Percentiles rank a stretch among this genome's conserved stretches.
phyloP scores from a whole-genome alignment of 2,888 invertebrate species.

The Drosophila dives region DNA sequence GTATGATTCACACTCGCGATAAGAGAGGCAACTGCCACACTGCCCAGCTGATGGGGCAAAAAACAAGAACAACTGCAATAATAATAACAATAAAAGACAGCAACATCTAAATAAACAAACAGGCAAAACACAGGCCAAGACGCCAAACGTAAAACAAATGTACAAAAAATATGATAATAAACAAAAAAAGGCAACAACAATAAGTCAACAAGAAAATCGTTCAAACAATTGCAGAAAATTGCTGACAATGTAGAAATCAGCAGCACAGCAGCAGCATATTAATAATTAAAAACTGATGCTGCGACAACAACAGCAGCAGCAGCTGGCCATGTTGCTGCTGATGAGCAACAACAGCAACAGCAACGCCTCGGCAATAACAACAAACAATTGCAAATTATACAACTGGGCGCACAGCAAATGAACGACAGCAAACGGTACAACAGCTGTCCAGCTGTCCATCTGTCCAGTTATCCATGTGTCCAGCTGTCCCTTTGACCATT shows the following conservation, averaged over 20 bases:
- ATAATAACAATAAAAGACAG: slow-evolving; percentile 17
- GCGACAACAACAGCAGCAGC: slow-evolving; percentile 23
- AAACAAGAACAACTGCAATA: slow-evolving; percentile 18
- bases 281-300: slow-evolving; percentile 59
- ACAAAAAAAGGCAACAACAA: slow-evolving; percentile 42
- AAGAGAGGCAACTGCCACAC: slow-evolving; percentile 4
- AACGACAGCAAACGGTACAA: slow-evolving; percentile 19
- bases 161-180: slow-evolving; percentile 46
- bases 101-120: slow-evolving; percentile 51
- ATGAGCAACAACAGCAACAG: slow-evolving; percentile 40
- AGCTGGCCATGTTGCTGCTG: slow-evolving; percentile 22
- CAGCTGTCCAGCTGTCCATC: slow-evolving; percentile 4
- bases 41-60: slow-evolving; percentile 36
- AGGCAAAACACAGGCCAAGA: slow-evolving; percentile 11
- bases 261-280: slow-evolving; percentile 43
- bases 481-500: slow-evolving; percentile 31
- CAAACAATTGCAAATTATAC: slow-evolving; percentile 77
- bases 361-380: slow-evolving; percentile 53
- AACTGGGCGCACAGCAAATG: slow-evolving; percentile 74
- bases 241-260: slow-evolving; percentile 59
- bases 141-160: slow-evolving; percentile 69
- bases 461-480: slow-evolving; percentile 6
- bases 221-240: slow-evolving; percentile 57
- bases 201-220: slow-evolving; percentile 35
- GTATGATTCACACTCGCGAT: slow-evolving; percentile 37